These are phyloP conservation scores for Drosophila picticornis DNA, from an alignment of 2,888 invertebrate species.

Conservation along the genomic window DNA sequence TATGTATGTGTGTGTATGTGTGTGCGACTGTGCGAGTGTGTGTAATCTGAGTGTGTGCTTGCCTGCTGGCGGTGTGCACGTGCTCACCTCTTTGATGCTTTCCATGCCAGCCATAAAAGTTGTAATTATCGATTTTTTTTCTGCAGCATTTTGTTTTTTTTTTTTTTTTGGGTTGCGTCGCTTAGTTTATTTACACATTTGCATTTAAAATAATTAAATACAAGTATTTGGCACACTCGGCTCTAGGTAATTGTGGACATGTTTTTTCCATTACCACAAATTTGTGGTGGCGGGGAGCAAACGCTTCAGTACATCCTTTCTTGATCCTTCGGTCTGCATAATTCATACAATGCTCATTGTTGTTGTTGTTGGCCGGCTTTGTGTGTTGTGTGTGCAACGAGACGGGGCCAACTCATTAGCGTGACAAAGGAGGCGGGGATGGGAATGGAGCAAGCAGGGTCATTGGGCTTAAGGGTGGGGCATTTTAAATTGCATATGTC, in stretches of 20 bases:
- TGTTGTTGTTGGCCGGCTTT: slow-evolving; percentile 23
- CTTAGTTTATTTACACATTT: slow-evolving; percentile 54
- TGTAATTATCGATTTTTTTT: slow-evolving; percentile 65
- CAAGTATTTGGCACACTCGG: slow-evolving; percentile 25
- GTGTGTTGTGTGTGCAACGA: slow-evolving; percentile 38
- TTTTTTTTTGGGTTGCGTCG: slow-evolving; percentile 10
- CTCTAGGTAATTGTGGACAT: slow-evolving; percentile 21
- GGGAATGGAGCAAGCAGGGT: neutral
- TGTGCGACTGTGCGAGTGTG: neutral
- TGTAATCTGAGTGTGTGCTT: slow-evolving; percentile 21
- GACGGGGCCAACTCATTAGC: slow-evolving; percentile 70
- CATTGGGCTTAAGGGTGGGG: slow-evolving; percentile 15
- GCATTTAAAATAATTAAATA: slow-evolving; percentile 73
- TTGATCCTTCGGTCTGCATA: slow-evolving; percentile 57
- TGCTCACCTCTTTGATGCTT: slow-evolving; percentile 71
- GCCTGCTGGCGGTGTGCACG: slow-evolving; percentile 59
- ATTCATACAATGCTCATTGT: slow-evolving; percentile 65
- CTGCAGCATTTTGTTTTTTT: slow-evolving; percentile 3
- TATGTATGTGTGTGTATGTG: slow-evolving; percentile 27
- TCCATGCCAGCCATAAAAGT: slow-evolving; percentile 56
- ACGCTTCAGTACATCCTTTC: slow-evolving; percentile 64
- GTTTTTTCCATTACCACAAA: slow-evolving; percentile 66
- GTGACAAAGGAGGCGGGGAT: slow-evolving; percentile 28
- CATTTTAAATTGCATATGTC: slow-evolving; percentile 52
- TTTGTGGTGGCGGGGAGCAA: slow-evolving; percentile 48